Percentiles rank a stretch among this genome's conserved stretches.
Evolutionary conservation across 30 jellyfish, hydroid and myxozoan species (phyloP).

Genomic region (Haliclystus octoradiatus): DNA sequence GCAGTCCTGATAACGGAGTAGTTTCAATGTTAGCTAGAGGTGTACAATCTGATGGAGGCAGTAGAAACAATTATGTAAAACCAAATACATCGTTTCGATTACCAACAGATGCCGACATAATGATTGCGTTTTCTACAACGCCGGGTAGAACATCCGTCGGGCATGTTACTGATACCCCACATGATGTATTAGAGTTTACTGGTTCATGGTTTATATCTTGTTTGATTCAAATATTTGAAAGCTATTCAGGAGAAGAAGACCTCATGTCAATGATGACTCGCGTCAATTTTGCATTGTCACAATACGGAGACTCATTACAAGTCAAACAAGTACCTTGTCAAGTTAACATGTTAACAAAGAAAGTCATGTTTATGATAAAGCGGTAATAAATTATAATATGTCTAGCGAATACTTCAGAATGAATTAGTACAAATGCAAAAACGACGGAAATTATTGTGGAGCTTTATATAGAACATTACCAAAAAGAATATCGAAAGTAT

Average conservation of each 20-base stretch:
- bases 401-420: too few relatives aligned
- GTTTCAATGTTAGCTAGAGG: slow-evolving; percentile 8
- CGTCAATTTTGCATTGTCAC: slow-evolving; percentile 26
- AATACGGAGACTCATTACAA: not conserved
- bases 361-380: slow-evolving; percentile 1
- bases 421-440: too few relatives aligned
- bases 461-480: too few relatives aligned
- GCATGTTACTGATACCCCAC: not conserved
- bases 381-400: too few relatives aligned
- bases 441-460: too few relatives aligned
- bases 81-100: not conserved
- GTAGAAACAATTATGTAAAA: not conserved
- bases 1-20: slow-evolving; percentile 16
- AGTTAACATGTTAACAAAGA: slow-evolving; percentile 17
- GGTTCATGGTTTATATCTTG: slow-evolving; percentile 43
- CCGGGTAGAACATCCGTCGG: slow-evolving; percentile 31
- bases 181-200: not conserved
- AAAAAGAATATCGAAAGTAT: too few relatives aligned
- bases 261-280: slow-evolving; percentile 30
- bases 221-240: slow-evolving; percentile 15
- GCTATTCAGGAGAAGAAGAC: slow-evolving; percentile 30
- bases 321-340: slow-evolving; percentile 36
- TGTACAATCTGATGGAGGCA: not conserved
- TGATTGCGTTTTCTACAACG: slow-evolving; percentile 29
- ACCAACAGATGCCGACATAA: slow-evolving; percentile 47